phyloP scores from a whole-genome alignment of 2,888 invertebrate species.

The Himalopsyche kuldschensis region DNA sequence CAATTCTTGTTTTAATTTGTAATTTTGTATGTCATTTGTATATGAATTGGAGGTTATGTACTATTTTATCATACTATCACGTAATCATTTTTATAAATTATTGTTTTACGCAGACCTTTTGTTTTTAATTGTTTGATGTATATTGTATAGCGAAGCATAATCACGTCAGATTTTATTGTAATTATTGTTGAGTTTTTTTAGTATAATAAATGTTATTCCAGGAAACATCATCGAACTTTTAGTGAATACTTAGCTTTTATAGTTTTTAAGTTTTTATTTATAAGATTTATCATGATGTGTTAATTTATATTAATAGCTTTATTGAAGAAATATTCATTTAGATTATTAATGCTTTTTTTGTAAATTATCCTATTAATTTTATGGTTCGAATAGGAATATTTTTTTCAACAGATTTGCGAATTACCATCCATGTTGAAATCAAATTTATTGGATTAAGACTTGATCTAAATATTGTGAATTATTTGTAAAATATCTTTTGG shows the following conservation, averaged over 20 bases:
- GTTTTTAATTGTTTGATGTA: not conserved
- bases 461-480: not conserved
- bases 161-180: not conserved
- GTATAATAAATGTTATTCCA: not conserved
- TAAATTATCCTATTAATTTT: conserved; percentile 4
- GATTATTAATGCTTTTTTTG: not conserved
- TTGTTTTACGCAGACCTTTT: not conserved
- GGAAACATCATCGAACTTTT: not conserved
- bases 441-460: not conserved
- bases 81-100: too few species aligned
- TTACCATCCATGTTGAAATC: not conserved
- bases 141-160: not conserved
- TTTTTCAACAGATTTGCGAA: not conserved
- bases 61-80: too few species aligned
- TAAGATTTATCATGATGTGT: not conserved
- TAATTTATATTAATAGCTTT: not conserved
- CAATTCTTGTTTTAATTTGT: too few species aligned
- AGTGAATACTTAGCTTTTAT: not conserved
- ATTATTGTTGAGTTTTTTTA: not conserved
- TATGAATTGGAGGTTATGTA: too few species aligned
- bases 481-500: not conserved
- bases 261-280: not conserved
- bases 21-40: too few species aligned
- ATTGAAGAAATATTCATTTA: not conserved
- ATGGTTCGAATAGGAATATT: not conserved